Conservation (phyloP, 23 tunicate species). For the Halocynthia roretzi region DNA sequence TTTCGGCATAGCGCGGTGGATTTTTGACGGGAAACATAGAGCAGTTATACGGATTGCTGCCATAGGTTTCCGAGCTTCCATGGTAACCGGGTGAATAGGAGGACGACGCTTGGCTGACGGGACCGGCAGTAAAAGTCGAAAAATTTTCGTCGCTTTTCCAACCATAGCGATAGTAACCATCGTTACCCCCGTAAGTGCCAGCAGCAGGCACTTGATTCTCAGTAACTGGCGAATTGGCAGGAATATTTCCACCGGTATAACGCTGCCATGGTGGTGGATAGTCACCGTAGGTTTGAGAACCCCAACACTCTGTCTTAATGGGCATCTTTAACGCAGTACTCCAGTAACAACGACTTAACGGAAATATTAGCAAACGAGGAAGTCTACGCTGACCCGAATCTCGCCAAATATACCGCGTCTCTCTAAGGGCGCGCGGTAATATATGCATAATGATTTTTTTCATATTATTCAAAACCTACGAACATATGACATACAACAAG, state of each 20-base stretch:
- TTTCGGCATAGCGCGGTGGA: too few relatives aligned
- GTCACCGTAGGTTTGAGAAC: neutral
- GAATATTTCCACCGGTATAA: neutral
- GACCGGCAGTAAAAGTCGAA: neutral
- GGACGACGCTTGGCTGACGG: neutral
- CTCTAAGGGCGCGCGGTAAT: too few relatives aligned
- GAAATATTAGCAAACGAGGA: too few relatives aligned
- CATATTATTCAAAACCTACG: too few relatives aligned
- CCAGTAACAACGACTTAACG: too few relatives aligned
- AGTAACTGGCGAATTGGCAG: neutral
- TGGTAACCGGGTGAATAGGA: constrained; percentile 1
- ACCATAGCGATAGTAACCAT: neutral
- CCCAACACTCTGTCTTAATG: constrained; percentile 26
- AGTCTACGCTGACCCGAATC: too few relatives aligned
- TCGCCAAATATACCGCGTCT: too few relatives aligned
- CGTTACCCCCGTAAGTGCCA: neutral
- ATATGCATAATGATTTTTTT: too few relatives aligned
- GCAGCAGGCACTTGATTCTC: neutral
- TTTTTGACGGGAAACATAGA: too few relatives aligned
- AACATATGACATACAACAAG: too few relatives aligned
- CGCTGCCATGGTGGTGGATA: neutral
- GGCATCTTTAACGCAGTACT: constrained; percentile 3
- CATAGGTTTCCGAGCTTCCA: neutral
- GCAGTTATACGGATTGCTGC: neutral
- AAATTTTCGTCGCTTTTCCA: neutral